phyloP scores from a whole-genome alignment of 2,888 invertebrate species.

The Ctenicera cuprea region DNA sequence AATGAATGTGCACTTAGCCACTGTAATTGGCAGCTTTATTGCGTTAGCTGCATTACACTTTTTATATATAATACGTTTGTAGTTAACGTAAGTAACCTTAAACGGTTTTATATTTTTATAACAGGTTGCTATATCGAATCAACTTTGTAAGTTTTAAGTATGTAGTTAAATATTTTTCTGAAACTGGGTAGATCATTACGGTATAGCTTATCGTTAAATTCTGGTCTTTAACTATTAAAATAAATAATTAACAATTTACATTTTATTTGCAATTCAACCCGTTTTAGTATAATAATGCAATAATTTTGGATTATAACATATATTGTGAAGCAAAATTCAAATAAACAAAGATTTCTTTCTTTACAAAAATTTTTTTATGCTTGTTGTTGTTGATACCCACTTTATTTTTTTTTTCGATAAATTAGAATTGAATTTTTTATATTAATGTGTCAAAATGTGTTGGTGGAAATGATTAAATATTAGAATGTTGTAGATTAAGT shows the following conservation, averaged over 20 bases:
- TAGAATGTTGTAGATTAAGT: no score
- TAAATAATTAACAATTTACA: background rate
- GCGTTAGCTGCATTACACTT: conserved; percentile 38
- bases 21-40: conserved; percentile 54
- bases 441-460: no score
- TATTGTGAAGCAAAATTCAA: background rate
- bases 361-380: no score
- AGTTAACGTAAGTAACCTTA: conserved; percentile 26
- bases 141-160: conserved; percentile 1
- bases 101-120: conserved; percentile 28
- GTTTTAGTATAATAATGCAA: no score
- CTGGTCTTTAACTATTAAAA: background rate
- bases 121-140: background rate
- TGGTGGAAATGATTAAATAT: no score
- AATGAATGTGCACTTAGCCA: conserved; percentile 53
- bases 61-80: conserved; percentile 37
- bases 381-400: no score
- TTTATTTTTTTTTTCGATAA: background rate
- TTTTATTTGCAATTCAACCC: no score
- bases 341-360: no score
- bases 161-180: background rate
- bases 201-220: no score
- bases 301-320: no score
- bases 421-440: background rate
- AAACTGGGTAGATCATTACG: no score